Evolutionary conservation across 37 sponge, comb jelly and placozoan species (phyloP), one percentile per base, ranked within the genome.

Genomic region (Theonella swinhoei): DNA sequence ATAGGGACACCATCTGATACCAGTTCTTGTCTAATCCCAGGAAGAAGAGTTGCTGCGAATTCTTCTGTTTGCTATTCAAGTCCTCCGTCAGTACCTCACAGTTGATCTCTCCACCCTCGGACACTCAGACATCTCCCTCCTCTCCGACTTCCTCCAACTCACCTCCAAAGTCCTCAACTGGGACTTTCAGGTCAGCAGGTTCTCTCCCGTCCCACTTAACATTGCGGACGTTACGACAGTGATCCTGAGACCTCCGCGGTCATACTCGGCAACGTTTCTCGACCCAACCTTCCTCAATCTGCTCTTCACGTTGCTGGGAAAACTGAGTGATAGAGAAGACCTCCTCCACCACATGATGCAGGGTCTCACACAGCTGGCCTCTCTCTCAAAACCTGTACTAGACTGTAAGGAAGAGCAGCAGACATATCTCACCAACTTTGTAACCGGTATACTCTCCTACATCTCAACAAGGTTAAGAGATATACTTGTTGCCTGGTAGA

Each of bases 361-460:
- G 80, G 89, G 94, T 74, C 76, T 93, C 32, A 84, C 87, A 29
- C 94, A 93, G 75, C 76, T 93, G 65, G 87, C 90, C 64, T 89
- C 90, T 20, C 80, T 93, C 62, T 70, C 75, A 42, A 83, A 75
- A 0, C 74, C 79, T 1, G 87, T 85, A 22, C 72, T 89, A 22
- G 64, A 60, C 1, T 42, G 62, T 29, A 70, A 64, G 2, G 67
- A 75, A 11, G 85, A 84, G 29, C 72, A 76, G 82, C 35, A 64
- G 64, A 19, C 28, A 1, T 89, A 83, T 28, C 60, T 89, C 36
- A 63, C 9, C 70, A 58, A 42, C 28, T 81, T 88, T 70, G 83
- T 82, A 31, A 22, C 82, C 4, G 76, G 66, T 19, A 19, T 88
- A 0, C 70, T 88, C 20, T 62, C 30, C 22, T 82, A 77, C 39